Evolutionary conservation across 2,888 invertebrate genomes (phyloP).

Genomic region (Mantis religiosa): DNA sequence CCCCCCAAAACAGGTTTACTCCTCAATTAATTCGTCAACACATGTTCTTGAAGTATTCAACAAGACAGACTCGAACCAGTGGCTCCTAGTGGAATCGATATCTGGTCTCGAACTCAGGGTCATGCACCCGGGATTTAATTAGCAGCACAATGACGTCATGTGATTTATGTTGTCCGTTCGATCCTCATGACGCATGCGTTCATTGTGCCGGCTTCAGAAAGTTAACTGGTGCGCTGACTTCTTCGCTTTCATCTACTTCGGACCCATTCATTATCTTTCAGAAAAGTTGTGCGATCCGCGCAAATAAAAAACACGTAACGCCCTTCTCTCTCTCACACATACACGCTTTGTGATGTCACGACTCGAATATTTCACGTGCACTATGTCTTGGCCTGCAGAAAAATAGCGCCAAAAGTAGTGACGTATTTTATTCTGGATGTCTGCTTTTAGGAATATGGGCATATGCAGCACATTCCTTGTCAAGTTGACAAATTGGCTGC

Average conservation of each 20-base stretch:
- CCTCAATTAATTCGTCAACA: no score
- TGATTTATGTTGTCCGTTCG: neutral
- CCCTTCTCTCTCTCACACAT: no score
- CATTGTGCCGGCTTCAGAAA: neutral
- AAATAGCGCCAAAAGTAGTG: neutral
- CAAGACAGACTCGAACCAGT: neutral
- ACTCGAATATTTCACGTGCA: neutral
- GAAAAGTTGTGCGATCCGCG: neutral
- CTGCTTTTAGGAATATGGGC: no score
- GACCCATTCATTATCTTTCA: neutral
- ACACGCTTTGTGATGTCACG: neutral
- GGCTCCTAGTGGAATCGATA: neutral
- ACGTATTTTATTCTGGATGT: neutral
- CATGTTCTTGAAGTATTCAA: neutral
- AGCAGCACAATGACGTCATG: neutral
- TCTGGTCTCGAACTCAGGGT: neutral
- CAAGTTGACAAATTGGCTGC: no score
- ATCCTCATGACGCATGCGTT: neutral
- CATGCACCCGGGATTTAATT: neutral
- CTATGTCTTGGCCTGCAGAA: neutral
- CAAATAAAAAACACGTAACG: neutral
- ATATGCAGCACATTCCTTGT: no score
- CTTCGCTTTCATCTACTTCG: neutral
- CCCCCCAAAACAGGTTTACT: no score
- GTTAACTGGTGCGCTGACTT: neutral